Percentiles rank a stretch among this genome's conserved stretches.
Conservation (phyloP, 2,797 vertebrate genomes). For the Peromyscus melanophrys region DNA sequence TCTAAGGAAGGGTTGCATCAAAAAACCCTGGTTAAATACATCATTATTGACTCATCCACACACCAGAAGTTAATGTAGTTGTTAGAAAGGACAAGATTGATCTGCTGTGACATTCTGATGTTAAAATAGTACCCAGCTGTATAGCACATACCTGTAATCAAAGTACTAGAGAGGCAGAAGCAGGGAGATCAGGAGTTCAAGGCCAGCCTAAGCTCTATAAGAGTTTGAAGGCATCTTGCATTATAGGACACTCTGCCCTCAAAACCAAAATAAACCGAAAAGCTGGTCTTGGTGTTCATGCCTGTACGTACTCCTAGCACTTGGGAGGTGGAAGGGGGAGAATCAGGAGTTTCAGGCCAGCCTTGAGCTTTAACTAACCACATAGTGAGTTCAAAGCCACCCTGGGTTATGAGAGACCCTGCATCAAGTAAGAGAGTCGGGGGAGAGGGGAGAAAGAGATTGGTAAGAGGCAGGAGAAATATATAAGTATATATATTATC, state of each 20-base stretch:
- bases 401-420: neutral
- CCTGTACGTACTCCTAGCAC: neutral
- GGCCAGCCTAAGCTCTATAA: neutral
- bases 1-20: neutral
- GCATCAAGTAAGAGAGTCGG: neutral
- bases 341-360: neutral
- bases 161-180: neutral
- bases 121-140: neutral
- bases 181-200: neutral
- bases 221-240: neutral
- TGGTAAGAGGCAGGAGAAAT: neutral
- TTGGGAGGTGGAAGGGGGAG: neutral
- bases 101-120: neutral
- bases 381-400: neutral
- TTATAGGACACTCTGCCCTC: neutral
- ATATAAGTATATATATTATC: neutral
- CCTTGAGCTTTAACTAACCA: neutral
- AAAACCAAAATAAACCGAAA: neutral
- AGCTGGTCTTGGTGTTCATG: neutral
- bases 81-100: slow-evolving; percentile 28
- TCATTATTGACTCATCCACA: neutral
- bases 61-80: slow-evolving; percentile 9
- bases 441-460: neutral
- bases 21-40: neutral
- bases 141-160: neutral